phyloP scores from a whole-genome alignment of 2,888 invertebrate species.

The Noctua janthina region DNA sequence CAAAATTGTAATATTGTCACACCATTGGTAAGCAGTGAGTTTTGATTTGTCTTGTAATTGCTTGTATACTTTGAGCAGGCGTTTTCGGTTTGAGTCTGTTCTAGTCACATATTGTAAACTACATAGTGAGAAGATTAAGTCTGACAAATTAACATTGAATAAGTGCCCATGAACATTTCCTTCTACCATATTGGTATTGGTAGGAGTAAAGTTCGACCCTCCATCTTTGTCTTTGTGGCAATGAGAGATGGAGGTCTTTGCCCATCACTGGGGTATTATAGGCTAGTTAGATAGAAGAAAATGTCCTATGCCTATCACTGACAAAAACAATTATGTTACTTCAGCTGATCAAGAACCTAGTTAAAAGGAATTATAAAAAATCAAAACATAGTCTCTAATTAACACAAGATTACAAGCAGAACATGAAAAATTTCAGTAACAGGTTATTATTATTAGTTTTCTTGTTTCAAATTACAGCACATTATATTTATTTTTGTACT shows the following conservation, averaged over 20 bases:
- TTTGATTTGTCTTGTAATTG: slow-evolving; percentile 1
- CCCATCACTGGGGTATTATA: neutral
- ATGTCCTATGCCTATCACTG: neutral
- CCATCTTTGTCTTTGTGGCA: neutral
- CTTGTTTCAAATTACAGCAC: neutral
- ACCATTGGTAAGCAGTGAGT: slow-evolving; percentile 18
- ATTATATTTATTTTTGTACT: neutral
- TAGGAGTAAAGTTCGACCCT: too few species aligned
- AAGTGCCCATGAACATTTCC: neutral
- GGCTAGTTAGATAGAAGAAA: neutral
- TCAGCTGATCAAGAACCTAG: slow-evolving; percentile 11
- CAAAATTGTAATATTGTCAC: neutral
- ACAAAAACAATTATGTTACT: slow-evolving; percentile 15
- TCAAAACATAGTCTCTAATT: neutral
- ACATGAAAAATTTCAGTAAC: neutral
- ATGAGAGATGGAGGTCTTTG: neutral
- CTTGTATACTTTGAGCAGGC: neutral
- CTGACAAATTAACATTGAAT: neutral
- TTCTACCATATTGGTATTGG: neutral
- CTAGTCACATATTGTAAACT: neutral
- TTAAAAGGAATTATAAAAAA: slow-evolving; percentile 15
- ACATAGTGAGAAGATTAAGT: neutral
- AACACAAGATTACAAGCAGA: neutral
- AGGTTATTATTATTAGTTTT: slow-evolving; percentile 1
- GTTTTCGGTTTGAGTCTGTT: neutral